Conservation (phyloP, 2,797 vertebrate genomes). For the Valencia hispanica region DNA sequence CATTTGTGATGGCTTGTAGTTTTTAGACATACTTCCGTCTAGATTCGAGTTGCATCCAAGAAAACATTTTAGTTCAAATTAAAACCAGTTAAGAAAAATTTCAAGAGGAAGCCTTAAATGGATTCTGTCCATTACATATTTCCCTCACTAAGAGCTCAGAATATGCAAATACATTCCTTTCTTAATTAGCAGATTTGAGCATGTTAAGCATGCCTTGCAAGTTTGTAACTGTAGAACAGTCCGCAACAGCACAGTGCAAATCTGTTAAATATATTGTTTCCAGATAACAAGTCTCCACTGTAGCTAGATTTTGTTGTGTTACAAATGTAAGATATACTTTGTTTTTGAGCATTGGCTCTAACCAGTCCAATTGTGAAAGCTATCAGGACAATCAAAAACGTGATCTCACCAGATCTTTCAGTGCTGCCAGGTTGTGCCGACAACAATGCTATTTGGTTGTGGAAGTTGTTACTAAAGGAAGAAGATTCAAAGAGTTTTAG, state of each 20-base stretch:
- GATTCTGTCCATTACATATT: not conserved
- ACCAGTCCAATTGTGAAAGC: not conserved
- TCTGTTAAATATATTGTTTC: not conserved
- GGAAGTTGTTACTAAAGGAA: not conserved
- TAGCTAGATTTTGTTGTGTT: not conserved
- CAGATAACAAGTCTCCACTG: not conserved
- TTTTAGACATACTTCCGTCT: slow-evolving; percentile 6
- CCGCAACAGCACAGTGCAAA: not conserved
- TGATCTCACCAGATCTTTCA: no score
- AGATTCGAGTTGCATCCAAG: not conserved
- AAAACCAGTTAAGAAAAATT: not conserved
- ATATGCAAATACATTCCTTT: slow-evolving; percentile 1
- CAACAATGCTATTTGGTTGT: not conserved
- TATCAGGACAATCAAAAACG: not conserved
- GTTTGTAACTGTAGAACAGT: not conserved
- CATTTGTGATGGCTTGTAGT: not conserved
- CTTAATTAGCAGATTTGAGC: not conserved
- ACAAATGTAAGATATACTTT: not conserved
- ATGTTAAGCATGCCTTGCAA: not conserved
- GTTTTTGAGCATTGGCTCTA: not conserved
- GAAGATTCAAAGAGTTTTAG: not conserved
- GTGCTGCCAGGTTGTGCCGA: not conserved
- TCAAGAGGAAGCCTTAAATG: not conserved
- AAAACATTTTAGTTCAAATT: not conserved
- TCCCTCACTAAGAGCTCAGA: not conserved